Evolutionary conservation across 2,888 invertebrate species (phyloP), one percentile per base, ranked within the genome.

Genomic region (Gymnosoma rotundatum): DNA sequence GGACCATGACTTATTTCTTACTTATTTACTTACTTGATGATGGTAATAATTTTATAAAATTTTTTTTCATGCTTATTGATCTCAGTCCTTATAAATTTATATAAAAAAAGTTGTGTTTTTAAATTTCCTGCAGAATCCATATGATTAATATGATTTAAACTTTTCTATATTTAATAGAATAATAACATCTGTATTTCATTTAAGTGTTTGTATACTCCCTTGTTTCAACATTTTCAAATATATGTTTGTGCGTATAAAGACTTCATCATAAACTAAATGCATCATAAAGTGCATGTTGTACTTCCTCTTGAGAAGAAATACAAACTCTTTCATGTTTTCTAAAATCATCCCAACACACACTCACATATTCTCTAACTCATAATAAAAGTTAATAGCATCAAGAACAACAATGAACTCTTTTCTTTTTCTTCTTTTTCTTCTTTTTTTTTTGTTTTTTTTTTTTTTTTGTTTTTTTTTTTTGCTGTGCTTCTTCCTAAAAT

Each of bases 251-350:
- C 6, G n/a, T 73, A 18, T 6, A 38, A 67, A 69, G 60, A 82
- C 61, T 60, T 54, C 72, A 66, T 66, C 66, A 82, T 76, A 72
- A 82, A 72, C 36, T 56, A 76, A 32, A 72, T 72, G 82, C 76
- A 66, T 66, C 82, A 72, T 72, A 76, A 72, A 76, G 70, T 64
- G 42, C 63, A 76, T 70, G 64, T 63, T 48, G 56, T 67, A 67
- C 56, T 16, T 70, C 50, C 63, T 63, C 32, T 45, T 32, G 48
- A 45, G 20, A 18, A 18, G 9, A 18, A 52, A 18, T 7, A 12
- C 6, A 52, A 52, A 52, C 10, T 2, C 8, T 48, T 6, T n/a
- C 42, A 42, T 42, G 42, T 42, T 42, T 42, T 4, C 42, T 42
- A 42, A 42, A 9, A 42, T 42, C 12, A 4, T 42, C 12, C 12